Percentiles rank a stretch among this genome's conserved stretches.
Evolutionary conservation across 2,797 vertebrate genomes (phyloP).

Genomic region (Anniella stebbinsi): DNA sequence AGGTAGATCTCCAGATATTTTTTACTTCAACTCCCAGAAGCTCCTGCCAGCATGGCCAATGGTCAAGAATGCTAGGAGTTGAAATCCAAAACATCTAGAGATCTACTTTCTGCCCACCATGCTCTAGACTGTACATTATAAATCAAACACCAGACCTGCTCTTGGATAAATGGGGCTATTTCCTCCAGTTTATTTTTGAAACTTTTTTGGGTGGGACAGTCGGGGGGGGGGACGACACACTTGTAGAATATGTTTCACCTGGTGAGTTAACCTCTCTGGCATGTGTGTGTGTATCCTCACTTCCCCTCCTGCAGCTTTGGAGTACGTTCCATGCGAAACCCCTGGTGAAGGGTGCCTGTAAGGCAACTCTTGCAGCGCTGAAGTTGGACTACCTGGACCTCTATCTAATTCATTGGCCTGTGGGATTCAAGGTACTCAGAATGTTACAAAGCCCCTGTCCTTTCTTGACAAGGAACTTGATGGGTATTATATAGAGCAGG

Average conservation of each 20-base stretch:
- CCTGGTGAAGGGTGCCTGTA: constrained; percentile 85
- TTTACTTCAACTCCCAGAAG: no score
- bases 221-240: no score
- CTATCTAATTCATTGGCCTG: constrained; percentile 90
- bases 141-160: neutral
- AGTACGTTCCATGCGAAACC: constrained; percentile 86
- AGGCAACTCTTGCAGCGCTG: constrained; percentile 85
- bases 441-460: neutral
- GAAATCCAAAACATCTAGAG: no score
- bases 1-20: no score
- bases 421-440: constrained; percentile 85
- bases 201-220: neutral
- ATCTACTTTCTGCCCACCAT: no score
- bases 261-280: neutral
- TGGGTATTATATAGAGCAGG: neutral
- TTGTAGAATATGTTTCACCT: neutral
- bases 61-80: no score
- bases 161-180: neutral
- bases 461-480: neutral
- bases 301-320: constrained; percentile 85
- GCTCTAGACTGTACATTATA: neutral
- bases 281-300: constrained; percentile 10
- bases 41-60: no score
- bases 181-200: neutral
- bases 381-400: constrained; percentile 91